Evolutionary conservation across 2,113 vertebrate genomes (phyloP).

Genomic region (Indicator indicator): DNA sequence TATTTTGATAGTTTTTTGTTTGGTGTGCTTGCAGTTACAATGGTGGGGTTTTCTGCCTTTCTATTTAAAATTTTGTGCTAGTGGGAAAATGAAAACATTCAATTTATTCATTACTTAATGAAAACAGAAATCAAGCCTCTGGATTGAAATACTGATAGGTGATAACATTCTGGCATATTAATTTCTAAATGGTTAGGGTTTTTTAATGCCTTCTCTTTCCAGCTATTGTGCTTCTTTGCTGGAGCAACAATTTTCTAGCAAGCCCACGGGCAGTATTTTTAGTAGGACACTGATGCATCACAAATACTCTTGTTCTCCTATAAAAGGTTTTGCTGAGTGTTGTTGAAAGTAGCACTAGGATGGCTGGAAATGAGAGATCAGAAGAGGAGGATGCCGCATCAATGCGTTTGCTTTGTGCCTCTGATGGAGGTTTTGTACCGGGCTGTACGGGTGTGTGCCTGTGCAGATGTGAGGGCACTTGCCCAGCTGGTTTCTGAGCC

Average conservation of each 20-base stretch:
- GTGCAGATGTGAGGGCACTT: not conserved
- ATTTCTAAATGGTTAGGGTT: not conserved
- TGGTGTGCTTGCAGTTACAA: not conserved
- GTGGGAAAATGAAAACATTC: not conserved
- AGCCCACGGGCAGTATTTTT: constrained; percentile 27
- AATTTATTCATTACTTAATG: constrained; percentile 20
- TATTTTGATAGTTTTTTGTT: constrained; percentile 47
- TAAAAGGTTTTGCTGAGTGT: constrained; percentile 12
- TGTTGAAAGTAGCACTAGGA: constrained; percentile 1
- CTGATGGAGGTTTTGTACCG: not conserved
- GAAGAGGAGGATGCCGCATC: not conserved
- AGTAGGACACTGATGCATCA: not conserved
- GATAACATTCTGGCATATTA: not conserved
- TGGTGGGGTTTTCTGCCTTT: not conserved
- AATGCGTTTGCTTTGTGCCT: not conserved
- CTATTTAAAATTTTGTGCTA: not conserved
- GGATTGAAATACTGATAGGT: not conserved
- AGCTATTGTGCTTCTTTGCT: not conserved
- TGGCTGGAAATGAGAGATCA: not conserved
- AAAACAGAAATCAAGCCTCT: constrained; percentile 33
- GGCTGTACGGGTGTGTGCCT: not conserved
- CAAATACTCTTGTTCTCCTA: not conserved
- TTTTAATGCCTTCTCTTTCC: not conserved
- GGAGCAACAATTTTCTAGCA: not conserved
- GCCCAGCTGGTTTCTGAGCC: not conserved